Evolutionary conservation across 2,888 invertebrate species (phyloP).

Genomic region (Lampropteryx suffumata): DNA sequence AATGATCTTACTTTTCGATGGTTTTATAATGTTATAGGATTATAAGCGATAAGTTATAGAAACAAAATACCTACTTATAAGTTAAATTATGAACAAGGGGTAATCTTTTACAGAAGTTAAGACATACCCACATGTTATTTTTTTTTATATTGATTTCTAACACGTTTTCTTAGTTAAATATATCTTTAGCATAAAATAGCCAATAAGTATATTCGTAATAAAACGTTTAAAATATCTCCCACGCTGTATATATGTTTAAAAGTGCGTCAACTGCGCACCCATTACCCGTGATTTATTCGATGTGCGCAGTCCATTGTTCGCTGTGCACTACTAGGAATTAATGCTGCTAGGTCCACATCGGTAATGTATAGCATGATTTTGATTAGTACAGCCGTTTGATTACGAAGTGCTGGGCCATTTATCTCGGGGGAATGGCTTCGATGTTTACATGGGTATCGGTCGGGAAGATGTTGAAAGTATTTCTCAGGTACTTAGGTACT

Average conservation of each 20-base stretch:
- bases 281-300: constrained; percentile 63
- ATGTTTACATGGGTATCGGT: constrained; percentile 36
- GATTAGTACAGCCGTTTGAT: constrained; percentile 50
- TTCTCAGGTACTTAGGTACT: constrained; percentile 11
- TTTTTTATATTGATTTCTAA: neutral
- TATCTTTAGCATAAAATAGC: constrained; percentile 22
- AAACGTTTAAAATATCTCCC: constrained; percentile 42
- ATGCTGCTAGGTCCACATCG: constrained; percentile 39
- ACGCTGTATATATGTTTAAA: constrained; percentile 61
- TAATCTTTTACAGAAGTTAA: no score
- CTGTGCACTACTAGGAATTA: constrained; percentile 47
- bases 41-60: no score
- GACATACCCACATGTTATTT: no score
- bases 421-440: constrained; percentile 34
- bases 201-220: constrained; percentile 26
- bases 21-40: no score
- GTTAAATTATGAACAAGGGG: no score
- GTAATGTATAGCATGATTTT: constrained; percentile 57
- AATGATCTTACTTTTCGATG: no score
- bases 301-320: constrained; percentile 61
- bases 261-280: constrained; percentile 56
- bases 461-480: constrained; percentile 28
- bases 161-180: constrained; percentile 16
- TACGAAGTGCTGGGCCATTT: constrained; percentile 50
- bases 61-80: no score